phyloP scores from a whole-genome alignment of 2,113 vertebrate genomes.

The Cyanistes caeruleus region DNA sequence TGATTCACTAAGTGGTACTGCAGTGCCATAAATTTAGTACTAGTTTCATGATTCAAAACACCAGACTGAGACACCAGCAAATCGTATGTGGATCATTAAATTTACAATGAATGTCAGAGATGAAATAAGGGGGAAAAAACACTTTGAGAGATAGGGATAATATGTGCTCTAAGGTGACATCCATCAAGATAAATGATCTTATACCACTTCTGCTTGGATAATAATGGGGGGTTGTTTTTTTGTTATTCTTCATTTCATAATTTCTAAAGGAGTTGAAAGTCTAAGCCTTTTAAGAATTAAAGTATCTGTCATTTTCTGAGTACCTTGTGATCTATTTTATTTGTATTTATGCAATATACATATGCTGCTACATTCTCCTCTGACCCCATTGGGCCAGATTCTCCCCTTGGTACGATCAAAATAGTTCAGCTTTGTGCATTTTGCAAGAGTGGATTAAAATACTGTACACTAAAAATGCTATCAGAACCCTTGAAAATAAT shows the following conservation, averaged over 20 bases:
- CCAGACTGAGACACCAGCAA: slow-evolving; percentile 83
- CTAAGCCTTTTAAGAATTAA: slow-evolving; percentile 74
- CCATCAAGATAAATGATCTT: slow-evolving; percentile 86
- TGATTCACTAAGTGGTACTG: slow-evolving; percentile 84
- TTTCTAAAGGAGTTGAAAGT: slow-evolving; percentile 74
- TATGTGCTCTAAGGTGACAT: slow-evolving; percentile 86
- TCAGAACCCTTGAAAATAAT: background rate
- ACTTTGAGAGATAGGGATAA: slow-evolving; percentile 85
- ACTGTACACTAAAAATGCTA: background rate
- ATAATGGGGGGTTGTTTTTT: slow-evolving; percentile 79
- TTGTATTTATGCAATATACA: slow-evolving; percentile 77
- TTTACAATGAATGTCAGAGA: slow-evolving; percentile 88
- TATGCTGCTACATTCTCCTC: slow-evolving; percentile 64
- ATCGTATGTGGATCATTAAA: slow-evolving; percentile 89
- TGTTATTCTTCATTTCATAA: slow-evolving; percentile 82
- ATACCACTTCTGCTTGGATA: slow-evolving; percentile 80
- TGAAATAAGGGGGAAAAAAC: slow-evolving; percentile 86
- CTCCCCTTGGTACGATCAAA: background rate
- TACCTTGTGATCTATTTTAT: slow-evolving; percentile 73
- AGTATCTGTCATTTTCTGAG: slow-evolving; percentile 73
- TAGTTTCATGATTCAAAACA: slow-evolving; percentile 86
- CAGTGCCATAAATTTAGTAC: slow-evolving; percentile 82
- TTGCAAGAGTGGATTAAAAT: background rate
- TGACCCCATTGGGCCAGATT: slow-evolving; percentile 37
- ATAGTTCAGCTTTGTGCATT: background rate